phyloP scores from a whole-genome alignment of 2,797 vertebrate species.

The Cygnus olor region DNA sequence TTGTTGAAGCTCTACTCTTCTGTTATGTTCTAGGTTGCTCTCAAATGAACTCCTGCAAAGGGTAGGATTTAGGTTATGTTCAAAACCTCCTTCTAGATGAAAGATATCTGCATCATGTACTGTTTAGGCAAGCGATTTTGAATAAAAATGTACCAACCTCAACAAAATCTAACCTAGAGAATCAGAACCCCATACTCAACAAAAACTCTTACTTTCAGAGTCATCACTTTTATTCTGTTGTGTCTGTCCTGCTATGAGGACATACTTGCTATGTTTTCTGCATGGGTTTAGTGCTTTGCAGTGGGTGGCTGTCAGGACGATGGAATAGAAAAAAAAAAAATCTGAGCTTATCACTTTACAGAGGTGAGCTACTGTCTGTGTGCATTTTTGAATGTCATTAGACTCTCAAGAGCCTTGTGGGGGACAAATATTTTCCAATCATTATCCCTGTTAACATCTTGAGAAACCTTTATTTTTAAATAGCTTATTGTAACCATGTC shows the following conservation, averaged over 20 bases:
- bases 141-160: not conserved
- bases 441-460: not conserved
- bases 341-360: not conserved
- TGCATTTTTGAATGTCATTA: not conserved
- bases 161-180: not conserved
- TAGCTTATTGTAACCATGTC: not conserved
- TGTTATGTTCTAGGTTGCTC: not conserved
- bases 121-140: not conserved
- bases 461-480: not conserved
- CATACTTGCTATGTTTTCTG: not conserved
- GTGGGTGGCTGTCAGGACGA: not conserved
- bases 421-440: not conserved
- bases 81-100: not conserved
- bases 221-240: not conserved
- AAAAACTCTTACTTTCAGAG: not conserved
- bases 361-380: not conserved
- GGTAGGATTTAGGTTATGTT: not conserved
- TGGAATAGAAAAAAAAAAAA: not conserved
- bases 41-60: not conserved
- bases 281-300: not conserved
- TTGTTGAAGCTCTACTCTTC: not conserved
- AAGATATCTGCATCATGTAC: not conserved
- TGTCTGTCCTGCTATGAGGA: not conserved
- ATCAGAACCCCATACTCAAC: not conserved
- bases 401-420: not conserved